Conservation (phyloP, 2,888 invertebrate genomes). For the Sisyra nigra region DNA sequence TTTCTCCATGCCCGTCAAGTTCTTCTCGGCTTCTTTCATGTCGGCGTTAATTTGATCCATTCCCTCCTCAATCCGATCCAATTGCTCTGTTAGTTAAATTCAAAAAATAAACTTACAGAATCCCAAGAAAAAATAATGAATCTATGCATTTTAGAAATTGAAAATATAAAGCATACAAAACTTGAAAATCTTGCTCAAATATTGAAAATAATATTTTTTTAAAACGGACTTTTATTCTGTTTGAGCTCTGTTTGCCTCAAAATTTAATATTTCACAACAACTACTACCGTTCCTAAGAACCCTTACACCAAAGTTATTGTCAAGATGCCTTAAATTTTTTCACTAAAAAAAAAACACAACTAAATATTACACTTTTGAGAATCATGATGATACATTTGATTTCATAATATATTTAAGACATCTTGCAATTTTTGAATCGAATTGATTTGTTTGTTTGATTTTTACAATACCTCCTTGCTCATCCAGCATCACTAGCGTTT, state of each 20-base stretch:
- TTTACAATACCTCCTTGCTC: slow-evolving; percentile 83
- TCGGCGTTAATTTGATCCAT: slow-evolving; percentile 99
- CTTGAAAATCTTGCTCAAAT: not conserved
- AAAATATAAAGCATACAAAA: not conserved
- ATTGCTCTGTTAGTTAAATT: slow-evolving; percentile 58
- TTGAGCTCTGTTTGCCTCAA: slow-evolving; percentile 7
- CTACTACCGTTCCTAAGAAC: no score
- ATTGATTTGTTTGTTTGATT: not conserved
- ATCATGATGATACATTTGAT: no score
- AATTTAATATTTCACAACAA: no score
- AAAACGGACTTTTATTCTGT: not conserved
- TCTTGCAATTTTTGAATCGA: no score
- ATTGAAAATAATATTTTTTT: not conserved
- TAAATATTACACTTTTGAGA: no score
- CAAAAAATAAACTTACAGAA: not conserved
- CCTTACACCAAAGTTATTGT: no score
- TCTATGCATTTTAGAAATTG: not conserved
- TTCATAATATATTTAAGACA: no score
- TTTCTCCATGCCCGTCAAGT: slow-evolving; percentile 99
- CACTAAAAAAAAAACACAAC: no score
- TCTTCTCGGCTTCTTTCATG: slow-evolving; percentile 99
- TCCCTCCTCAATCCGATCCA: slow-evolving; percentile 99
- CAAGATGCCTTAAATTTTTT: no score
- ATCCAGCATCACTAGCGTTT: slow-evolving; percentile 99
- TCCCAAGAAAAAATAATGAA: not conserved